phyloP scores from a whole-genome alignment of 2,113 vertebrate genomes.

The Theristicus caerulescens region DNA sequence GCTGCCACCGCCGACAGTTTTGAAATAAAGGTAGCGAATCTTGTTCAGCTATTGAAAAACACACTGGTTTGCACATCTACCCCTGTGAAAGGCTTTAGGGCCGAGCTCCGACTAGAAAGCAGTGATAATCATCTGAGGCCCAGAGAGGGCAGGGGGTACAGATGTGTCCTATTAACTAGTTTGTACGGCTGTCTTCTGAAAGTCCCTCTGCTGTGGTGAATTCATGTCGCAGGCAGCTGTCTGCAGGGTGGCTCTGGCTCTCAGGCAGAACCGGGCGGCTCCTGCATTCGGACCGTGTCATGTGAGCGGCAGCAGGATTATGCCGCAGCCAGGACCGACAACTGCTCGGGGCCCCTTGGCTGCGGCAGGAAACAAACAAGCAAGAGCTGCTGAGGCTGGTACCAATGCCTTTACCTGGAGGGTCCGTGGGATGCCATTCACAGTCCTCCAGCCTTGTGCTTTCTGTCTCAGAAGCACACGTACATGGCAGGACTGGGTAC shows the following conservation, averaged over 20 bases:
- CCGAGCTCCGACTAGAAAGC: not conserved
- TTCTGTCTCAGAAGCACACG: accelerated
- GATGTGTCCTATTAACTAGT: not conserved
- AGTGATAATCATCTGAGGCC: not conserved
- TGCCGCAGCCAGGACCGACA: accelerated
- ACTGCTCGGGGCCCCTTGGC: not conserved
- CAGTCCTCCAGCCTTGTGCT: not conserved
- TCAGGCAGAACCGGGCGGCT: accelerated
- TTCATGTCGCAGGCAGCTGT: not conserved
- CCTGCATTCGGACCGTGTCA: not conserved
- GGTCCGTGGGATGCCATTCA: not conserved
- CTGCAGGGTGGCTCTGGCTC: not conserved
- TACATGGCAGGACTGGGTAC: accelerated
- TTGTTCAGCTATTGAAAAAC: not conserved
- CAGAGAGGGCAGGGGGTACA: not conserved
- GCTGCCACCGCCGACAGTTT: not conserved
- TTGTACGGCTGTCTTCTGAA: not conserved
- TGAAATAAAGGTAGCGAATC: not conserved
- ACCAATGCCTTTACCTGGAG: not conserved
- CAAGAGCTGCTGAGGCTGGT: not conserved
- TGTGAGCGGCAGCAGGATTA: not conserved
- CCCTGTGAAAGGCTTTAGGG: not conserved
- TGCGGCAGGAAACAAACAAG: not conserved
- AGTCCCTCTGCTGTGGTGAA: not conserved
- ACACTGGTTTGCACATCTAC: not conserved